A percentile compares a stretch with the other conserved stretches of the same genome.
Evolutionary conservation across 2,888 invertebrate species (phyloP).

Genomic region (Keiferia lycopersicella): DNA sequence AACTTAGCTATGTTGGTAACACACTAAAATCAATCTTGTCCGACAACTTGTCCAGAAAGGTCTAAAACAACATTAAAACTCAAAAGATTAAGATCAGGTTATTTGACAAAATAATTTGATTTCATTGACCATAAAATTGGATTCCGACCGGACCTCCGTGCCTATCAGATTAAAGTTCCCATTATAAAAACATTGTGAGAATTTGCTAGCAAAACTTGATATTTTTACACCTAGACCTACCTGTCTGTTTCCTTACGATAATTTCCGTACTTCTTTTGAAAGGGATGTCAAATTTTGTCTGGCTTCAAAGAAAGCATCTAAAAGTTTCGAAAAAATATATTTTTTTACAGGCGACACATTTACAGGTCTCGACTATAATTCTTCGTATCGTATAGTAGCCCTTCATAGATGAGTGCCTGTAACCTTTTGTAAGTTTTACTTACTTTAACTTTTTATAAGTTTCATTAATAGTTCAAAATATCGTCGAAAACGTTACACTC

Average conservation of each 20-base stretch:
- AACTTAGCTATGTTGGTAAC: background rate
- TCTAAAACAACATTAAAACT: background rate
- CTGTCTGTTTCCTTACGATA: background rate
- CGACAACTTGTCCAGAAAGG: background rate
- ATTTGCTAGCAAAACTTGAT: background rate
- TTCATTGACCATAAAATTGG: conserved; percentile 3
- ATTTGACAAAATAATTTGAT: background rate
- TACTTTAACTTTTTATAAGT: no score
- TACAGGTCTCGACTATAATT: no score
- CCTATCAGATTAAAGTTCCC: background rate
- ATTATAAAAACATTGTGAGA: background rate
- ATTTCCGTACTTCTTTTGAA: no score
- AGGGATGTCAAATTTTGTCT: no score
- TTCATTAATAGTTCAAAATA: background rate
- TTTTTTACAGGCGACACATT: no score
- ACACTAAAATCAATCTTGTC: background rate
- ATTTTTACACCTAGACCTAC: background rate
- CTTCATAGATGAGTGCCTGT: no score
- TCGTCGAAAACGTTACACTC: background rate
- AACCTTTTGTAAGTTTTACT: no score
- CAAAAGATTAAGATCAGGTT: background rate
- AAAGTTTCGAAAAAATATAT: no score
- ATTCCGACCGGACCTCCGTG: background rate
- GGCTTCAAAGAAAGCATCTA: no score
- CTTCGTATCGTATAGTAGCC: no score